Base-by-base conservation (phyloP, 2,797 vertebrate genomes). In the Leptatherina wallacei region DNA sequence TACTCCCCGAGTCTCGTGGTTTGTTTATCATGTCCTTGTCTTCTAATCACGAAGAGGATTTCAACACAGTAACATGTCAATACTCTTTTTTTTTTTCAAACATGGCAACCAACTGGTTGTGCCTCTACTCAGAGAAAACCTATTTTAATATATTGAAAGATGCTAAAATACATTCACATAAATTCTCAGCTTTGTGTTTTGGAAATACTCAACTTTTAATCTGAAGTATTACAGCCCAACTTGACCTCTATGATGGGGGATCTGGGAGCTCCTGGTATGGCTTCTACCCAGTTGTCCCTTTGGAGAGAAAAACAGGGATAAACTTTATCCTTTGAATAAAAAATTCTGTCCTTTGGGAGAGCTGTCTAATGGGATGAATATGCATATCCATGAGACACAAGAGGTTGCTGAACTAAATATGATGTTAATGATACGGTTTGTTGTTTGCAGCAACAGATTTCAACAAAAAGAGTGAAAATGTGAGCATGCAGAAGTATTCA, bases 1-100 rank as follows among this genome's bases (percentile, higher is more conserved):
- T 95, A 95, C 77, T 82, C 56, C 71, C 33, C 55, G 91, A 84
- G 87, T 93, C 9, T 47, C 59, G 93, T 94, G 78, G 71, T 95
- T 77, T 92, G 70, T 93, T 86, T 70, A 27, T 57, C 4, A 3
- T 36, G 49, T 81, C 40, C 35, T 63, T 66, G 29, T 61, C 69
- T 52, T 38, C 38, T 40, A 18, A 62, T 12, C 54, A 6, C 27
- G 30, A 67, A 30, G 35, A 66, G 16, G 1, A 18, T 60, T 51
- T 56, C 9, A n/a, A 27, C 18, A 29, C 13, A 29, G 14, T 12
- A 3, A 67, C 30, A 38, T 67, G 2, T 60, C 9, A 2, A 52
- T 51, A 12, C 40, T 24, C 49, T 27, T 27, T 27, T 27, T 27
- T 27, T 27, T 52, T 52, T 52, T 22, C 22, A 3, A 24, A 1